Evolutionary conservation across 1,140 invertebrate species (phyloP).

Genomic region (Drosophila subobscura): DNA sequence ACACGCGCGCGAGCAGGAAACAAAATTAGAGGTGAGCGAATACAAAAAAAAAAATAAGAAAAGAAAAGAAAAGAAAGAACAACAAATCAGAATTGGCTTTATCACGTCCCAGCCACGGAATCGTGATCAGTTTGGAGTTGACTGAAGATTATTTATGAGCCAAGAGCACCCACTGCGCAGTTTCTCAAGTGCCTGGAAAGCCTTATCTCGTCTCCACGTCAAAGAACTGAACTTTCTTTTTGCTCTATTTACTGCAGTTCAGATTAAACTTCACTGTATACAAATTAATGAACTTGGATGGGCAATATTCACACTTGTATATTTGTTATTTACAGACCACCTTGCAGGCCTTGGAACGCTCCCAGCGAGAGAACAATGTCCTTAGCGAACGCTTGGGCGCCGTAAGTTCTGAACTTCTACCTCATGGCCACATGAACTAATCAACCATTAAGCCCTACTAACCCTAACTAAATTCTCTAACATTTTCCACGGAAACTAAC

Average conservation of each 20-base stretch:
- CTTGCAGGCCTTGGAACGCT: slow-evolving; percentile 86
- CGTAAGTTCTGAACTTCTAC: slow-evolving; percentile 57
- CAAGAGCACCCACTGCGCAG: slow-evolving; percentile 60
- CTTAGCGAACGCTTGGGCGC: slow-evolving; percentile 86
- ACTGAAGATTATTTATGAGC: slow-evolving; percentile 65
- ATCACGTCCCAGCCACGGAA: slow-evolving; percentile 59
- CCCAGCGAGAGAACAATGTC: slow-evolving; percentile 87
- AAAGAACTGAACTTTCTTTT: slow-evolving; percentile 60
- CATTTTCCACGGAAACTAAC: neutral
- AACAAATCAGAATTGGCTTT: slow-evolving; percentile 37
- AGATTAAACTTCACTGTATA: slow-evolving; percentile 40
- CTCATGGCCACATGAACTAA: slow-evolving; percentile 20
- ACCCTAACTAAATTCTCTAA: slow-evolving; percentile 8
- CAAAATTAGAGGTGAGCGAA: slow-evolving; percentile 79
- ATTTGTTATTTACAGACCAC: slow-evolving; percentile 74
- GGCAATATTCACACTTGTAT: neutral
- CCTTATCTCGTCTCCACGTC: slow-evolving; percentile 50
- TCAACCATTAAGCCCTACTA: slow-evolving; percentile 14
- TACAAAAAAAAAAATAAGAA: slow-evolving; percentile 1
- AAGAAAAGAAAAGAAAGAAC: neutral
- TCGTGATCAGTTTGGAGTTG: slow-evolving; percentile 48
- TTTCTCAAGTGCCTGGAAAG: slow-evolving; percentile 57
- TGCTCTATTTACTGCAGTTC: slow-evolving; percentile 9
- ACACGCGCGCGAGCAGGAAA: slow-evolving; percentile 92
- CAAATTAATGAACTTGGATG: slow-evolving; percentile 32